Evolutionary conservation across 2,113 vertebrate genomes (phyloP).

Genomic region (Antidorcas marsupialis): DNA sequence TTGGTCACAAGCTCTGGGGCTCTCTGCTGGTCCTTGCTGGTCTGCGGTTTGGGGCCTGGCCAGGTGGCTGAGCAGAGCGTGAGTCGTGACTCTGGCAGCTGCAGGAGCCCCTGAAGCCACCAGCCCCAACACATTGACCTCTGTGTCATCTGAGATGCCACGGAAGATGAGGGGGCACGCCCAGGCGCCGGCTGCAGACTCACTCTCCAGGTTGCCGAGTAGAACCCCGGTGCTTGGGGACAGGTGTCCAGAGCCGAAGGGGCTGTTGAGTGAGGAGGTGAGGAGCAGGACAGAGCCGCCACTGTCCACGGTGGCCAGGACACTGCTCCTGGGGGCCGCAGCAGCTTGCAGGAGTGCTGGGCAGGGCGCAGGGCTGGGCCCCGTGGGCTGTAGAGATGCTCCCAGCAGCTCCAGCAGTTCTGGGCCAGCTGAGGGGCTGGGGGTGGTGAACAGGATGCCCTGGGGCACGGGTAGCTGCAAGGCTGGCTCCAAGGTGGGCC

Average conservation of each 20-base stretch:
- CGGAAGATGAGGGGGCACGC: conserved; percentile 74
- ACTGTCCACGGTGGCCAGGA: conserved; percentile 71
- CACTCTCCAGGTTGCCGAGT: conserved; percentile 69
- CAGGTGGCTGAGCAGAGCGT: conserved; percentile 63
- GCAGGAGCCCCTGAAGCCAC: conserved; percentile 66
- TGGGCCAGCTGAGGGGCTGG: conserved; percentile 47
- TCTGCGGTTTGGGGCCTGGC: conserved; percentile 29
- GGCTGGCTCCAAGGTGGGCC: conserved; percentile 52
- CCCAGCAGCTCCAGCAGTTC: conserved; percentile 70
- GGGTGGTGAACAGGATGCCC: conserved; percentile 62
- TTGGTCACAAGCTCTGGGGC: not conserved
- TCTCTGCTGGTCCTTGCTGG: not conserved
- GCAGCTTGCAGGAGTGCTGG: not conserved
- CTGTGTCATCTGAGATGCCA: conserved; percentile 4
- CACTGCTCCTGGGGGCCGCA: conserved; percentile 35
- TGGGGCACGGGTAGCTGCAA: not conserved
- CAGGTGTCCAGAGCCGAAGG: conserved; percentile 76
- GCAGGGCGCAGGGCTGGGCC: not conserved
- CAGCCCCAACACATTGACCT: conserved; percentile 57
- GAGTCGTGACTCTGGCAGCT: conserved; percentile 45
- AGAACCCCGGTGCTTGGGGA: conserved; percentile 75
- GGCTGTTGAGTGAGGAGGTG: conserved; percentile 76
- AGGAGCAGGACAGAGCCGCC: conserved; percentile 75
- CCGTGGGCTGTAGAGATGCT: not conserved
- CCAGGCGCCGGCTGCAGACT: conserved; percentile 45